Evolutionary conservation across 2,797 vertebrate species (phyloP).

Genomic region (Allobates femoralis): DNA sequence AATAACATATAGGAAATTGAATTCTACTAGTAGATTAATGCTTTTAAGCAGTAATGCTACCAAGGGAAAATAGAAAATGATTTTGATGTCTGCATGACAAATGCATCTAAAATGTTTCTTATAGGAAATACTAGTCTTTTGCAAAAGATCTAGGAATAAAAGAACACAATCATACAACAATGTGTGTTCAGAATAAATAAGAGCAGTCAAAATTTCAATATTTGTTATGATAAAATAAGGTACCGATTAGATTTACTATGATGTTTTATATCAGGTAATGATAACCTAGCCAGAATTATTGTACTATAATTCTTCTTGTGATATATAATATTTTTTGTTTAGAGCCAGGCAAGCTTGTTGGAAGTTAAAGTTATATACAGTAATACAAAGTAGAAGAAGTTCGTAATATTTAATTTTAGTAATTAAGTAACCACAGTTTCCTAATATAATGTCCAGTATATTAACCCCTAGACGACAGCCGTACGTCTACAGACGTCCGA

Average conservation of each 20-base stretch:
- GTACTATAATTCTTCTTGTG: neutral
- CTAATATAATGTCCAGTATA: no score
- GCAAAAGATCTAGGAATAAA: neutral
- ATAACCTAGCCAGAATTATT: neutral
- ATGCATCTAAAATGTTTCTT: neutral
- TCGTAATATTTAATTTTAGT: no score
- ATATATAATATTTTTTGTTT: neutral
- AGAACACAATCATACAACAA: neutral
- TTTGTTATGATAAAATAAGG: neutral
- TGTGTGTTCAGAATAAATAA: neutral
- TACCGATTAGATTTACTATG: neutral
- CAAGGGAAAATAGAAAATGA: neutral
- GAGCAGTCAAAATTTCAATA: neutral
- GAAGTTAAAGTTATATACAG: neutral
- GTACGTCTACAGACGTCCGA: no score
- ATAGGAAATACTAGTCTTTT: neutral
- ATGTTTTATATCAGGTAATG: conserved; percentile 4
- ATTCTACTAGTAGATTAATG: neutral
- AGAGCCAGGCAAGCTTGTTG: neutral
- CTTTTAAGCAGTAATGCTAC: neutral
- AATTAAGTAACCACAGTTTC: no score
- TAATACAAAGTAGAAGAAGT: neutral
- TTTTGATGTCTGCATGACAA: conserved; percentile 7
- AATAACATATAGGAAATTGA: neutral
- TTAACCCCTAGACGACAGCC: no score